Evolutionary conservation across 2,888 invertebrate genomes (phyloP), one percentile per base, ranked within the genome.

Genomic region (Stenurella melanura): DNA sequence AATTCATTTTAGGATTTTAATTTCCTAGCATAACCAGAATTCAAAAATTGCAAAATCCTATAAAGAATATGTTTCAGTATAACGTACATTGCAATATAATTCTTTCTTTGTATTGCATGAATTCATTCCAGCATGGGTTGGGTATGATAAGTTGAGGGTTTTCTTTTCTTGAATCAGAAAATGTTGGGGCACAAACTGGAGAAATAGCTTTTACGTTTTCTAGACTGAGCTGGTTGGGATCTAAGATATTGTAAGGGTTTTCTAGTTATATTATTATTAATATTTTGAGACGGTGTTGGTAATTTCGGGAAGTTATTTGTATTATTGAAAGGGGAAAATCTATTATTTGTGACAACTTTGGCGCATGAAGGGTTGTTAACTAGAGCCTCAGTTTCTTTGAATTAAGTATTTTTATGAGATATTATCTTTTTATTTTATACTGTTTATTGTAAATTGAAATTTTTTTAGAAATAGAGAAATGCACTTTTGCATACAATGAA

Each of bases 321-420:
- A 15, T 50, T 50, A 50, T 50, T 50, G 12, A 50, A 15, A 3
- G 15, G 15, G 1, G 50, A 0, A 50, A 73, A 73, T 60, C 67
- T 56, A 42, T 73, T 73, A 30, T 73, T 57, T 17, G 67, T 57
- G 11, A 42, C 15, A 15, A 73, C 18, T 54, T 73, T 67, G n/a
- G 66, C 66, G 38, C 67, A 73, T 19, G 73, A 73, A 15, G 73
- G 73, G 18, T 73, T 67, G 19, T 67, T 67, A 11, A 60, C 60
- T n/a, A 73, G 18, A 58, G 19, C 17, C 19, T 73, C 73, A 11
- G 67, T 58, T 18, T 67, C 67, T 58, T 73, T 73, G 26, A 58
- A 73, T 15, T 67, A 54, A 1, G 19, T 19, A 50, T 73, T 73
- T 58, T 58, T 38, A 18, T 12, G 11, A 9, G 73, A 66, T 58